Base-by-base conservation (phyloP, 2,888 invertebrate species). In the Diarsia dahlii region DNA sequence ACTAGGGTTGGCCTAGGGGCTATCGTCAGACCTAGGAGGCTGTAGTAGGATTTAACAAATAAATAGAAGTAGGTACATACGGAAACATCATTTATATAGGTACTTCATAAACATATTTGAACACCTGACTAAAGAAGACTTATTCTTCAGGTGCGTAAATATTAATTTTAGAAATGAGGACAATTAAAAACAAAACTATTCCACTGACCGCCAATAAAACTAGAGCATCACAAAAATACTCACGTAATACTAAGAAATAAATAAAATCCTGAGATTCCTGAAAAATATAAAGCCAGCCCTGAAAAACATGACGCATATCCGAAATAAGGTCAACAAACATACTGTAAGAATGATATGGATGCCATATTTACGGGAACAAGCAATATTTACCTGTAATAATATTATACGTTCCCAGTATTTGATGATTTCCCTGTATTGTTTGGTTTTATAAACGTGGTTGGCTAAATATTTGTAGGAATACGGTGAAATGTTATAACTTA, bases 271-370 rank as follows among this genome's bases (percentile, higher is more conserved):
- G 56, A 23, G 5, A 56, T 23, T 48, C 45, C 48, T 50, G 45
- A 63, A 84, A 74, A 23, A 54, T 54, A 52, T 2, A 28, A n/a
- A n/a, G 58, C 15, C 46, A 68, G 13, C 64, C 67, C 58, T 81
- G 84, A 65, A 54, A 23, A 18, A 2, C n/a, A 64, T 74, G 74
- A 80, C 71, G 63, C 84, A 80, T 68, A 3, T 28, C 20, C 15
- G 18, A 64, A 79, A 84, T 68, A 58, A 71, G 84, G 71, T 23
- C 80, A 80, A 80, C 62, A 74, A 79, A 74, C 45, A 63, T 15
- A n/a, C 6, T 48, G 18, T 34, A 50, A 60, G 34, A 60, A 18
- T 60, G 18, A 60, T 60, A 34, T 34, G 60, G 4, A 6, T 12
- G 20, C 39, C 34, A 64, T 20, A 54, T 68, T 76, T 50, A 65